Conservation (phyloP, 2,888 invertebrate species). For the Luffia ferchaultella region DNA sequence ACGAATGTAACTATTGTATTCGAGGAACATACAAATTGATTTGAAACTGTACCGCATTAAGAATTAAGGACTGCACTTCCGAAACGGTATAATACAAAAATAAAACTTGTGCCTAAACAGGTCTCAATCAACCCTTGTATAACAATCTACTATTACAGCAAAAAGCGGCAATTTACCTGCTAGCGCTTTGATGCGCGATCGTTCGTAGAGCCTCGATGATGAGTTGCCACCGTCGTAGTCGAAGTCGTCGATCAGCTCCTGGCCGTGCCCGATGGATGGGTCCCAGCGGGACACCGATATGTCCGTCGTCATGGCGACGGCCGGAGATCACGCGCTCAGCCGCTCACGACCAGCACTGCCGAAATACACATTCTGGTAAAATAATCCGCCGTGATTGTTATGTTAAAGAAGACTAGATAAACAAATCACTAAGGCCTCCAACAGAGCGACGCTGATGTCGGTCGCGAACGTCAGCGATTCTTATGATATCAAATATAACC, state of each 20-base stretch:
- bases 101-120: no score
- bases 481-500: no score
- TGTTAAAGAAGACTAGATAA: not conserved
- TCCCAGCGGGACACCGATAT: constrained; percentile 98
- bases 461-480: no score
- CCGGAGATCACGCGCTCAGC: constrained; percentile 4
- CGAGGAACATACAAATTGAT: no score
- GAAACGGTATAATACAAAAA: no score
- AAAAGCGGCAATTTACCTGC: constrained; percentile 74
- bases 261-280: constrained; percentile 84
- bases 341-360: not conserved
- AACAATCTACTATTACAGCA: no score
- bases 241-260: constrained; percentile 95
- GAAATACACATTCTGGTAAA: not conserved
- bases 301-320: constrained; percentile 90
- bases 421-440: not conserved
- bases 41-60: no score
- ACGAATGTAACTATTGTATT: no score
- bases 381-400: not conserved
- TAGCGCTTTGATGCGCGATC: constrained; percentile 98
- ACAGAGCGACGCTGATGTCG: no score
- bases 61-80: no score
- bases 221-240: constrained; percentile 99
- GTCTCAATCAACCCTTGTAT: no score
- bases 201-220: constrained; percentile 98